Conservation (phyloP, 2,797 vertebrate genomes). For the Pseudochaenichthys georgianus region DNA sequence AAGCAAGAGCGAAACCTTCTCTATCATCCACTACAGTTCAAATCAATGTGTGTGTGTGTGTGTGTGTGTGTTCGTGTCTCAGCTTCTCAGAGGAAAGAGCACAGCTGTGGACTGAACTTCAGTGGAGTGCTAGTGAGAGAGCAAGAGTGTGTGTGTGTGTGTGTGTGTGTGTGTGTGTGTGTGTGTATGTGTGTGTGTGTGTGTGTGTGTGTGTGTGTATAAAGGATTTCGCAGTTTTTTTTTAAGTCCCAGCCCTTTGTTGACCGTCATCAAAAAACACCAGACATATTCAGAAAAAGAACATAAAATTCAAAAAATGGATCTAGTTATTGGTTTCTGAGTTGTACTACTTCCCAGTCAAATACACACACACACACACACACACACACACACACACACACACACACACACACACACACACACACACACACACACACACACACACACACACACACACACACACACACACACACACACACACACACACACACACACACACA, state of each 20-base stretch:
- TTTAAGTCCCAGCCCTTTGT: constrained; percentile 16
- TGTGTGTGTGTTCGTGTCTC: constrained; percentile 12
- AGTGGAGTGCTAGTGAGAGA: constrained; percentile 9
- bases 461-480: neutral
- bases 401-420: constrained; percentile 14
- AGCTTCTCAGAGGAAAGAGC: constrained; percentile 50
- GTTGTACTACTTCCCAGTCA: neutral
- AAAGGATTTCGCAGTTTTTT: neutral
- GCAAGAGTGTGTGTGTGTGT: neutral
- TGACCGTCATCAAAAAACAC: neutral
- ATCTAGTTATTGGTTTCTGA: neutral
- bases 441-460: neutral
- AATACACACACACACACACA: too few species aligned
- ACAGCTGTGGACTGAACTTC: constrained; percentile 60
- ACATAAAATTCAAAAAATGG: neutral
- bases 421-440: constrained; percentile 14
- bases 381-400: too few species aligned
- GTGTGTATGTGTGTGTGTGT: neutral
- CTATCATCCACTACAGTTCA: constrained; percentile 32
- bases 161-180: constrained; percentile 4
- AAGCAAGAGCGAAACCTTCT: constrained; percentile 29
- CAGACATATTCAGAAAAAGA: constrained; percentile 2
- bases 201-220: constrained; percentile 24
- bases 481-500: too few species aligned
- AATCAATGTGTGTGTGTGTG: constrained; percentile 1